Conservation (phyloP, 2,113 vertebrate species). For the Hepsetus odoe region DNA sequence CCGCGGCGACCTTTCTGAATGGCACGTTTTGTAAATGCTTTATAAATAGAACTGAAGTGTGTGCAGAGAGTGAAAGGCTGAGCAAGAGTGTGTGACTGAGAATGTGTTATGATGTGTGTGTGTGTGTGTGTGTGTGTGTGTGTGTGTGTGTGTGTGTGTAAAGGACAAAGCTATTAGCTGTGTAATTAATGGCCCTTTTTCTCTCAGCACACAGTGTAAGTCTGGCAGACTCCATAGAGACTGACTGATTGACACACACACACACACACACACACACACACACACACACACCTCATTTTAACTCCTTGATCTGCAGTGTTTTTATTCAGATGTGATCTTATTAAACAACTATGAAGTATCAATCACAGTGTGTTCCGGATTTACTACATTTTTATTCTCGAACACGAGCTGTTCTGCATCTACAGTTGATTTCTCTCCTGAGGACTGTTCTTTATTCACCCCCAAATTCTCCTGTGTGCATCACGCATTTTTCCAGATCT, state of each 20-base stretch:
- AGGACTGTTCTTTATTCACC: too few relatives aligned
- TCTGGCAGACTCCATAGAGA: not conserved
- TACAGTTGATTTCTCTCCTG: too few relatives aligned
- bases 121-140: slow-evolving; percentile 38
- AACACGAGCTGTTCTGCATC: too few relatives aligned
- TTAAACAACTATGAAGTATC: too few relatives aligned
- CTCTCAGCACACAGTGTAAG: not conserved
- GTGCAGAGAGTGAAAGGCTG: not conserved
- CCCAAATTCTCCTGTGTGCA: too few relatives aligned
- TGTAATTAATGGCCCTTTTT: slow-evolving; percentile 32
- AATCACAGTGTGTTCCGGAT: too few relatives aligned
- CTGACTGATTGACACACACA: not conserved
- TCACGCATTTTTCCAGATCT: too few relatives aligned
- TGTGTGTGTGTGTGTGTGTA: slow-evolving; percentile 34
- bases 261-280: slow-evolving; percentile 1
- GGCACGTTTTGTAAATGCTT: not conserved
- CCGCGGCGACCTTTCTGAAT: not conserved
- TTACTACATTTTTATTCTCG: too few relatives aligned
- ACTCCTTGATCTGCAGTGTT: too few relatives aligned
- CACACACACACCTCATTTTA: not conserved
- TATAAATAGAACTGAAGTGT: not conserved
- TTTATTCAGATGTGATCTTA: too few relatives aligned
- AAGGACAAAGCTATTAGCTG: slow-evolving; percentile 37
- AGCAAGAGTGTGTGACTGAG: slow-evolving; percentile 20
- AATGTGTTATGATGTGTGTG: slow-evolving; percentile 5